Percentiles rank a stretch among this genome's conserved stretches.
phyloP scores from a whole-genome alignment of 2,113 vertebrate genomes.

The Aepyceros melampus region DNA sequence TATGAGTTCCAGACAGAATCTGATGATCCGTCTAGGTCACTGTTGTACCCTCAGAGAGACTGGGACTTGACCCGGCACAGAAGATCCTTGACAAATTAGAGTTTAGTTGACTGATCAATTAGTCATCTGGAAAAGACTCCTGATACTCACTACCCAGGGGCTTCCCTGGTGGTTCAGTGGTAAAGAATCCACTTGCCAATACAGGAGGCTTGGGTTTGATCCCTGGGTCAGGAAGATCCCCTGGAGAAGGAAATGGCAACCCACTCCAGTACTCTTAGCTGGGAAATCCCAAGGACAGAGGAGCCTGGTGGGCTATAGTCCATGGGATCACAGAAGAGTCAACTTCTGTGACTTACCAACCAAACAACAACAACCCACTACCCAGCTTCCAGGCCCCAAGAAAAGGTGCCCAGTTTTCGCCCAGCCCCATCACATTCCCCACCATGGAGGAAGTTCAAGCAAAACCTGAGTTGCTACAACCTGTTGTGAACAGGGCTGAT shows the following conservation, averaged over 20 bases:
- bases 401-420: neutral
- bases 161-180: neutral
- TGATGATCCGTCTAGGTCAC: neutral
- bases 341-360: neutral
- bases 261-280: neutral
- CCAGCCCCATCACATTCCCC: neutral
- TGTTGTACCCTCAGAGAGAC: neutral
- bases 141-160: neutral
- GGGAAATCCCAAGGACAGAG: neutral
- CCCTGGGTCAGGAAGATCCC: neutral
- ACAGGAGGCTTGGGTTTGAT: neutral
- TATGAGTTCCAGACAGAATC: neutral
- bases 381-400: neutral
- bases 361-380: neutral
- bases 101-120: neutral
- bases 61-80: neutral
- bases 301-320: neutral
- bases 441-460: constrained; percentile 38
- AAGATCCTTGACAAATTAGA: neutral
- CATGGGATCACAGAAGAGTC: neutral
- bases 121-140: neutral
- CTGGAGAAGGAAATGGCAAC: neutral
- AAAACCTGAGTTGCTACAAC: constrained; percentile 30
- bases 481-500: neutral
- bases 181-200: neutral